Evolutionary conservation across 2,113 vertebrate genomes (phyloP).

Genomic region (Toxostoma redivivum): DNA sequence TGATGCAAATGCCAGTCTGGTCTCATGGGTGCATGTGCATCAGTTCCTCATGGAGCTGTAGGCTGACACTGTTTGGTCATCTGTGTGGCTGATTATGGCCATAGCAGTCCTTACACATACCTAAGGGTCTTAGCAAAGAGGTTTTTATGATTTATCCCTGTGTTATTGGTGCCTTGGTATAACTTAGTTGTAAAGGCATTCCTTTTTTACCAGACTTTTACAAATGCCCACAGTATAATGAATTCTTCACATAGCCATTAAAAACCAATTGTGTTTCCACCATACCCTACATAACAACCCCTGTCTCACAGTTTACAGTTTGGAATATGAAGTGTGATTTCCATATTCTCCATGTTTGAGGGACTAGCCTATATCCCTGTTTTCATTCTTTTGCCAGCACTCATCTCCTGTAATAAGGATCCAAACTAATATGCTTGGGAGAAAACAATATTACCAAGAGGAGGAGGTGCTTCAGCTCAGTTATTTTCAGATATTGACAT

Average conservation of each 20-base stretch:
- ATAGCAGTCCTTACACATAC: neutral
- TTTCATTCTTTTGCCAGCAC: neutral
- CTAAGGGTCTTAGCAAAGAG: neutral
- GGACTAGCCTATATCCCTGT: neutral
- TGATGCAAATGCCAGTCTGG: neutral
- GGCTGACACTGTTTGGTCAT: neutral
- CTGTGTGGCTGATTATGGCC: neutral
- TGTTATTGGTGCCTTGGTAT: neutral
- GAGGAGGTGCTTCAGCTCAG: neutral
- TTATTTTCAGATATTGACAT: neutral
- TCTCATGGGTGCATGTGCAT: rapidly evolving
- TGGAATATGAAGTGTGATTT: neutral
- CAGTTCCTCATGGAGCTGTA: neutral
- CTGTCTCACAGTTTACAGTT: neutral
- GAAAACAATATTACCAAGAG: neutral
- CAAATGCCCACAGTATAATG: neutral
- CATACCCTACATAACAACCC: neutral
- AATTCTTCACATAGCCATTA: neutral
- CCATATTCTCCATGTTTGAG: neutral
- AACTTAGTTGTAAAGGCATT: neutral
- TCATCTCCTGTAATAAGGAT: neutral
- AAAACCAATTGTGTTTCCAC: neutral
- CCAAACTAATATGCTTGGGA: neutral
- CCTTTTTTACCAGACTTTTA: neutral
- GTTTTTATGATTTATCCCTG: neutral